A percentile compares a stretch with the other conserved stretches of the same genome.
These are phyloP conservation scores for Rhagium mordax DNA, from an alignment of 2,888 invertebrate genomes.

Conservation along the genomic window DNA sequence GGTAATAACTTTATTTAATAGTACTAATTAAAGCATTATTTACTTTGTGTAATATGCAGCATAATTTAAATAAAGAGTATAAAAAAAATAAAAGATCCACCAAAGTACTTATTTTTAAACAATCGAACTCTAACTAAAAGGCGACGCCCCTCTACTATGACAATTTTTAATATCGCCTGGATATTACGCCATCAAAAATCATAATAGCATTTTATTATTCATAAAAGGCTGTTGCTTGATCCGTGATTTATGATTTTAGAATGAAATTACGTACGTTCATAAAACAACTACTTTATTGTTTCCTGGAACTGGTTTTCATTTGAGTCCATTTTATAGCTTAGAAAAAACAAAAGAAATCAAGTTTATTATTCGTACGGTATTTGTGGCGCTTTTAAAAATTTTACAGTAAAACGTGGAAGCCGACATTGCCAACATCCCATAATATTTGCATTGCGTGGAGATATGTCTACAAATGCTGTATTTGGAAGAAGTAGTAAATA, in stretches of 20 bases:
- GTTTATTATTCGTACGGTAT: background rate
- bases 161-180: constrained; percentile 43
- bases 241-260: constrained; percentile 50
- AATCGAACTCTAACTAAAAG: background rate
- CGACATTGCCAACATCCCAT: too few species aligned
- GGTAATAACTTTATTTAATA: too few species aligned
- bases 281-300: constrained; percentile 48
- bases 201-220: constrained; percentile 48
- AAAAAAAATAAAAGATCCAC: too few species aligned
- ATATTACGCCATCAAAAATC: constrained; percentile 42
- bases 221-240: constrained; percentile 42
- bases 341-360: background rate
- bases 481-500: too few species aligned
- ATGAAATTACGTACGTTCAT: constrained; percentile 49
- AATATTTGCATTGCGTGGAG: too few species aligned
- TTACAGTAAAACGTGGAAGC: background rate
- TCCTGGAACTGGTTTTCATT: constrained; percentile 20
- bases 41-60: too few species aligned
- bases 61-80: background rate
- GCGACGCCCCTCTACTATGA: constrained; percentile 32
- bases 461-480: too few species aligned
- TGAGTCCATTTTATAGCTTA: constrained; percentile 13
- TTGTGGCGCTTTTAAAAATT: background rate
- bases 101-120: background rate
- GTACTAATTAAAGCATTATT: too few species aligned